These are phyloP conservation scores for Empidonax traillii DNA, from an alignment of 2,113 vertebrate species.

Conservation along the genomic window DNA sequence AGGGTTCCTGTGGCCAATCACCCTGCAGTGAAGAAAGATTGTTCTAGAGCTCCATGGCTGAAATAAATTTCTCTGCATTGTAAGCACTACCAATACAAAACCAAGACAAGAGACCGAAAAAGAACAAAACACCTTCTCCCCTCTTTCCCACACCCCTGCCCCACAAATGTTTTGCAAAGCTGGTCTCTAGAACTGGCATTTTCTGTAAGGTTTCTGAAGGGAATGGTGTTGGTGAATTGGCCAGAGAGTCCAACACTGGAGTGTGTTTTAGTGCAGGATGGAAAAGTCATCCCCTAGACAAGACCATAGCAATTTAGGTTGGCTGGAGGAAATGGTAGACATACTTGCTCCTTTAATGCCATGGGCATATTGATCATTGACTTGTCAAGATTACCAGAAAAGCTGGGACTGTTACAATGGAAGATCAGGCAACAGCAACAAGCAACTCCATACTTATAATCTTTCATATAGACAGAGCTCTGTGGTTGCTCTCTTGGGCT, in stretches of 20 bases:
- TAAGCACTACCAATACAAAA: neutral
- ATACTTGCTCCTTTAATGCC: neutral
- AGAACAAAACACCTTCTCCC: accelerated
- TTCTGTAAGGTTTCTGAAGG: neutral
- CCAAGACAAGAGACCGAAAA: accelerated
- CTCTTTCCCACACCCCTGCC: too few relatives aligned
- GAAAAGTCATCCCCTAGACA: neutral
- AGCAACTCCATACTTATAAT: neutral
- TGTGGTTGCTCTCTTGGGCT: neutral
- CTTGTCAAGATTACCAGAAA: neutral
- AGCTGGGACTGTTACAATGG: neutral
- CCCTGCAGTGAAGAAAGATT: neutral
- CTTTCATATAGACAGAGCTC: neutral
- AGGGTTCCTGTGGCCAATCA: neutral
- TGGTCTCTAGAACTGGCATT: neutral
- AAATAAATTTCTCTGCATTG: neutral
- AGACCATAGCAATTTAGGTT: neutral
- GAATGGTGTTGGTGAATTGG: neutral
- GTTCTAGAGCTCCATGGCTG: neutral
- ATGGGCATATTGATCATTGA: neutral
- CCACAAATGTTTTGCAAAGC: neutral
- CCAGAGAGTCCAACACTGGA: neutral
- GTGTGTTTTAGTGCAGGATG: neutral
- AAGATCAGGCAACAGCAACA: neutral
- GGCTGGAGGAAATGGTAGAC: neutral